Conservation (phyloP, 2,797 vertebrate genomes). For the Diceros bicornis region DNA sequence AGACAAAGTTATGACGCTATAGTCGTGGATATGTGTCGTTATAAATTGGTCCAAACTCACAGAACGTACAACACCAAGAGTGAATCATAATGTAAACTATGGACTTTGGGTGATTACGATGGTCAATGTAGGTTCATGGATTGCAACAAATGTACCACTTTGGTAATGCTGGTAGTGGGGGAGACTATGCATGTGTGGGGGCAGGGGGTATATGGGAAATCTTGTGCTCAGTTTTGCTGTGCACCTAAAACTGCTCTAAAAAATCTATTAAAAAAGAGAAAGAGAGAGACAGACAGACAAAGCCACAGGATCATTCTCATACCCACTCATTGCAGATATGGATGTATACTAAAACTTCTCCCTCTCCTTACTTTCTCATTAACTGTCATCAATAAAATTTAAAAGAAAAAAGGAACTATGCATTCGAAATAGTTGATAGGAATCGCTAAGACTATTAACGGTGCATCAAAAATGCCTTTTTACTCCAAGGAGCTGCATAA, state of each 20-base stretch:
- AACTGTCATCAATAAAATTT: neutral
- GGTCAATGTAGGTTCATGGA: neutral
- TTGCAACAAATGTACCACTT: neutral
- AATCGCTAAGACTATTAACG: neutral
- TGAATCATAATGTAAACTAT: neutral
- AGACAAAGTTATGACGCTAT: neutral
- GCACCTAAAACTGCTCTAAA: neutral
- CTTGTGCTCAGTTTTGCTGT: neutral
- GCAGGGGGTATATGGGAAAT: neutral
- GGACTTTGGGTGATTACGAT: neutral
- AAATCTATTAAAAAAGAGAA: neutral
- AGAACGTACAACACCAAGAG: neutral
- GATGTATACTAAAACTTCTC: neutral
- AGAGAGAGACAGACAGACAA: neutral
- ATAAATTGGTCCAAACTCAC: neutral
- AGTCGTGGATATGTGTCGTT: neutral
- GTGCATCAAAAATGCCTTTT: neutral
- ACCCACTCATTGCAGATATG: neutral
- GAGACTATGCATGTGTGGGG: fast-evolving
- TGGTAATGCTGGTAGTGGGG: neutral
- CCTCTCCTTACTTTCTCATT: neutral
- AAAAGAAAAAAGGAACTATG: neutral
- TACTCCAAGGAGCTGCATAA: neutral
- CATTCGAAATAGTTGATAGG: neutral
- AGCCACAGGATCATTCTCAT: neutral